phyloP scores from a whole-genome alignment of 1,140 invertebrate species.

The Dysdera silvatica region DNA sequence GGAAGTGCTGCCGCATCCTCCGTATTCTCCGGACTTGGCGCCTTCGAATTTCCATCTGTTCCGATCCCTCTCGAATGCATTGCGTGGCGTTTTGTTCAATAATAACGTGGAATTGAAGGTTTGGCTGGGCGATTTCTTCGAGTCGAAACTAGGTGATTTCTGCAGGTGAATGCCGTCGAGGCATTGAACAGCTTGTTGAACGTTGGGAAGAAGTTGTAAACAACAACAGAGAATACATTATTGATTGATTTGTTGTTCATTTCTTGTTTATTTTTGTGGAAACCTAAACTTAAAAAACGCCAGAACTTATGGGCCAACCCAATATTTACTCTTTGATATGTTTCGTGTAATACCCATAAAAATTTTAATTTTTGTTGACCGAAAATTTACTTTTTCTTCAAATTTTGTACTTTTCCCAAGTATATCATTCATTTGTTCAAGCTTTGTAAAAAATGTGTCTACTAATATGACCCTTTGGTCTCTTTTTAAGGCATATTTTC shows the following conservation, averaged over 20 bases:
- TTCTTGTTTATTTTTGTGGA: too few species aligned
- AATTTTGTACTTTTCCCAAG: too few species aligned
- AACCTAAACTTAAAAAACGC: too few species aligned
- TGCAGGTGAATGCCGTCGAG: not conserved
- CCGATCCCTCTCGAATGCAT: slow-evolving; percentile 1
- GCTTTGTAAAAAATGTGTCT: too few species aligned
- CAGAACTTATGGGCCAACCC: too few species aligned
- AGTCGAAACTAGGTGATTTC: slow-evolving; percentile 1
- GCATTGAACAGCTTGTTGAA: slow-evolving; percentile 11
- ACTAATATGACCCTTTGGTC: too few species aligned
- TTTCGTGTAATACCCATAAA: too few species aligned
- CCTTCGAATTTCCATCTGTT: slow-evolving; percentile 40
- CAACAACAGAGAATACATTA: slow-evolving; percentile 15
- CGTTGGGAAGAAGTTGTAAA: slow-evolving; percentile 4
- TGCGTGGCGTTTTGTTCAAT: not conserved
- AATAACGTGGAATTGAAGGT: not conserved
- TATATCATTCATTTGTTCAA: too few species aligned
- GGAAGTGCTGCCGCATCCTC: slow-evolving; percentile 46
- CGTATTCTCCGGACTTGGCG: slow-evolving; percentile 45
- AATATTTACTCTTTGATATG: too few species aligned
- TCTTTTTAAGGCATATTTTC: too few species aligned
- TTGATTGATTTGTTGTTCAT: slow-evolving; percentile 14
- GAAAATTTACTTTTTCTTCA: too few species aligned
- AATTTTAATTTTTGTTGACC: too few species aligned
- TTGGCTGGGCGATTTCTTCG: slow-evolving; percentile 9